Percentiles rank a stretch among this genome's conserved stretches.
phyloP scores from a whole-genome alignment of 2,888 invertebrate genomes.

The Lithophane socia region DNA sequence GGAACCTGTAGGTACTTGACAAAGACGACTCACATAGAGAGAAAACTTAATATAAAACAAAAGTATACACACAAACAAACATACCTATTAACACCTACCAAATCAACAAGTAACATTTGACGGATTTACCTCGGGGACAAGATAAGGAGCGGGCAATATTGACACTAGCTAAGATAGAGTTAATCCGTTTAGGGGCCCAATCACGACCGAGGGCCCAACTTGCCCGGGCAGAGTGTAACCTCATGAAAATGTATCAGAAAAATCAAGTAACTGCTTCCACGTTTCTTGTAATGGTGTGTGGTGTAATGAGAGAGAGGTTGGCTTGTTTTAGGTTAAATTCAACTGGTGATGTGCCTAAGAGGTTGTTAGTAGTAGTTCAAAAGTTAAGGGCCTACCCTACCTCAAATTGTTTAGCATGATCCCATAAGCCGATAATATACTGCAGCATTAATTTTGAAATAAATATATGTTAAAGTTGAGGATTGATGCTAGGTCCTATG shows the following conservation, averaged over 20 bases:
- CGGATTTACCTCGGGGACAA: slow-evolving; percentile 43
- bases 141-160: slow-evolving; percentile 50
- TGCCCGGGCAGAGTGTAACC: slow-evolving; percentile 77
- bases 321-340: background rate
- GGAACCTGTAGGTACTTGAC: background rate
- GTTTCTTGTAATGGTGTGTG: slow-evolving; percentile 73
- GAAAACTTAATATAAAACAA: slow-evolving; percentile 1
- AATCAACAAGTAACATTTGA: slow-evolving; percentile 63
- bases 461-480: too few relatives aligned
- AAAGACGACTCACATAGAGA: background rate
- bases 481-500: too few relatives aligned
- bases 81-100: background rate
- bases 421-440: too few relatives aligned
- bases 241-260: slow-evolving; percentile 91
- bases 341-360: too few relatives aligned
- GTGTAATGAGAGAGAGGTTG: slow-evolving; percentile 68
- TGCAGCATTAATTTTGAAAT: too few relatives aligned
- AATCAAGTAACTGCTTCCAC: slow-evolving; percentile 85
- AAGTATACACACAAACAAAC: slow-evolving; percentile 1
- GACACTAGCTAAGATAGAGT: slow-evolving; percentile 72
- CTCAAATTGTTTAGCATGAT: background rate
- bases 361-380: background rate
- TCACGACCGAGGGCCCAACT: slow-evolving; percentile 74
- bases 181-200: slow-evolving; percentile 84
- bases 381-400: too few relatives aligned